A percentile compares a stretch with the other conserved stretches of the same genome.
Conservation (phyloP, 2,888 invertebrate species). For the Anthophora plumipes region DNA sequence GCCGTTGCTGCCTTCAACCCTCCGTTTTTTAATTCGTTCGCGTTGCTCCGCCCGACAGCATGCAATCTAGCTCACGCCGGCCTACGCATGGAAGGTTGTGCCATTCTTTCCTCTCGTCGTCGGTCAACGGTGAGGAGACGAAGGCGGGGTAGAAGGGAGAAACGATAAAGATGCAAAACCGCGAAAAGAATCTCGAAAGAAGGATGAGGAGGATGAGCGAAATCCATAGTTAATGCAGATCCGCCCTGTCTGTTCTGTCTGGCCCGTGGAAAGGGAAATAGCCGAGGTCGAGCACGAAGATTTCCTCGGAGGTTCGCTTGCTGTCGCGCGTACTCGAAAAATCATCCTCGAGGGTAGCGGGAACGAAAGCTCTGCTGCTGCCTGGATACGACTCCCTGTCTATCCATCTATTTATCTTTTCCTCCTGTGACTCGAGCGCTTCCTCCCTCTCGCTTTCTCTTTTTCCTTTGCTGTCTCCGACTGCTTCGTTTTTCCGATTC, state of each 20-base stretch:
- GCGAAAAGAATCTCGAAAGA: slow-evolving; percentile 19
- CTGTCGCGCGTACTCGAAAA: slow-evolving; percentile 58
- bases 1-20: slow-evolving; percentile 15
- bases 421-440: background rate
- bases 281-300: slow-evolving; percentile 73
- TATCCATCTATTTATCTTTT: slow-evolving; percentile 52
- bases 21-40: slow-evolving; percentile 31
- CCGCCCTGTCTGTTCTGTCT: slow-evolving; percentile 57
- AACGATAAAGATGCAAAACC: slow-evolving; percentile 16
- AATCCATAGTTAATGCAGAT: slow-evolving; percentile 72
- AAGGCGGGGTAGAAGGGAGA: background rate
- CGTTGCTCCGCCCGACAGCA: slow-evolving; percentile 8
- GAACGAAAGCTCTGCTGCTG: slow-evolving; percentile 38
- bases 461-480: background rate
- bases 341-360: slow-evolving; percentile 43
- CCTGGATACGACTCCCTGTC: slow-evolving; percentile 46
- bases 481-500: slow-evolving; percentile 1
- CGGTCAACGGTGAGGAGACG: slow-evolving; percentile 1
- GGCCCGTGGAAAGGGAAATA: slow-evolving; percentile 59
- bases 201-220: slow-evolving; percentile 26
- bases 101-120: background rate
- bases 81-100: slow-evolving; percentile 39
- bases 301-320: slow-evolving; percentile 76
- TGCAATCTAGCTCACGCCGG: background rate
- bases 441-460: background rate